phyloP scores from a whole-genome alignment of 2,113 vertebrate genomes.

The Tragelaphus strepsiceros region DNA sequence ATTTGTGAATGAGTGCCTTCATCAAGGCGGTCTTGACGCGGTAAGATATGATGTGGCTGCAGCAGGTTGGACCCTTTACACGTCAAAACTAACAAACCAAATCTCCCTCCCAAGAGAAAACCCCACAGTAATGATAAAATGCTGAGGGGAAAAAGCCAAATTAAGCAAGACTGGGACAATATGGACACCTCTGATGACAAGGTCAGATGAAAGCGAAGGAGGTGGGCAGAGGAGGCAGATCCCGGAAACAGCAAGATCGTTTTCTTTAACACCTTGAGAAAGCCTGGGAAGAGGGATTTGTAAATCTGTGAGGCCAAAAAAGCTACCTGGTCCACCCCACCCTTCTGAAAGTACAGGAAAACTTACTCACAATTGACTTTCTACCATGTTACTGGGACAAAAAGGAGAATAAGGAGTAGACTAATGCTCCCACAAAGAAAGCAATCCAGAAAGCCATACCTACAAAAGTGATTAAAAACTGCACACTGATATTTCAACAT shows the following conservation, averaged over 20 bases:
- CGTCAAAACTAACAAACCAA: neutral
- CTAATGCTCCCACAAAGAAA: neutral
- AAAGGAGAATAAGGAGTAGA: neutral
- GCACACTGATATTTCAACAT: neutral
- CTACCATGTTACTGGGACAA: neutral
- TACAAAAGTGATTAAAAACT: neutral
- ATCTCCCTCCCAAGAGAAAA: neutral
- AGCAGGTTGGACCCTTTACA: neutral
- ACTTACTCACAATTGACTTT: neutral
- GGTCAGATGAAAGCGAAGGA: neutral
- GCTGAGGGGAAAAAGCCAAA: neutral
- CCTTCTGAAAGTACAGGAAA: neutral
- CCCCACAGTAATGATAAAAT: neutral
- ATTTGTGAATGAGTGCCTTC: neutral
- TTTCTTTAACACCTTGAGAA: neutral
- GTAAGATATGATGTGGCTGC: neutral
- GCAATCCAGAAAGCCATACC: neutral
- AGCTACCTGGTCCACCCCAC: neutral
- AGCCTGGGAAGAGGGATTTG: neutral
- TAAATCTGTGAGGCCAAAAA: neutral
- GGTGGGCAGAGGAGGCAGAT: neutral
- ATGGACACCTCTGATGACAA: neutral
- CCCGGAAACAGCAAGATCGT: neutral
- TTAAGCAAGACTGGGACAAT: neutral
- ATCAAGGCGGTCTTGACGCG: neutral